A percentile compares a stretch with the other conserved stretches of the same genome.
phyloP scores from a whole-genome alignment of 1,140 invertebrate genomes.

The Teleogryllus occipitalis region DNA sequence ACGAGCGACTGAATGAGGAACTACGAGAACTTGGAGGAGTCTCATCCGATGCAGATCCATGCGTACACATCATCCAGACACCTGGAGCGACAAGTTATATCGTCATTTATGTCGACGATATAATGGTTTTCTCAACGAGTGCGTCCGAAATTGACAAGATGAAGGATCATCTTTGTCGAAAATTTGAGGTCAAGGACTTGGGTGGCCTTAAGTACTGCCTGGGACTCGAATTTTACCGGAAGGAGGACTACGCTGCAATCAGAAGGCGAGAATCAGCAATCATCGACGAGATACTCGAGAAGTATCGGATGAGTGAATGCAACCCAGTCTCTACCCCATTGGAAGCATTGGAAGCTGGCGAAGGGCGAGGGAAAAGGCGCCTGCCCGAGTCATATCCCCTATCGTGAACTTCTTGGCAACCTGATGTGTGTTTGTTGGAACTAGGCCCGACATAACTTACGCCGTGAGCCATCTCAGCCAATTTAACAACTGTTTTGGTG shows the following conservation, averaged over 20 bases:
- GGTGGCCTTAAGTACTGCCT: too few species aligned
- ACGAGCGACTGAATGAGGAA: background rate
- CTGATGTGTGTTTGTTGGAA: slow-evolving; percentile 32
- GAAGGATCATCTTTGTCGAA: background rate
- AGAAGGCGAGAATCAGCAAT: slow-evolving; percentile 21
- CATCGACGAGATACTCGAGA: slow-evolving; percentile 17
- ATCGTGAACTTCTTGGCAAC: slow-evolving; percentile 30
- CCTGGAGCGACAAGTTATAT: background rate
- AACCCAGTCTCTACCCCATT: slow-evolving; percentile 25
- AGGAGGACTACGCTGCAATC: background rate
- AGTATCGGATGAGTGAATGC: slow-evolving; percentile 26
- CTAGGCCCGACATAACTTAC: slow-evolving; percentile 33
- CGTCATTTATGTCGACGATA: background rate
- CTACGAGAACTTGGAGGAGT: background rate
- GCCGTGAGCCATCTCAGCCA: slow-evolving; percentile 29
- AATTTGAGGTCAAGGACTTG: background rate
- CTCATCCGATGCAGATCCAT: too few species aligned
- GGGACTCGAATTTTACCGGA: background rate
- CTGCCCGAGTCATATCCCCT: slow-evolving; percentile 22
- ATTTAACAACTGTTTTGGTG: slow-evolving; percentile 26
- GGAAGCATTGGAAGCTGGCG: slow-evolving; percentile 22
- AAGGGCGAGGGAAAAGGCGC: background rate
- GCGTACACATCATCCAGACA: too few species aligned
- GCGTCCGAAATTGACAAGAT: background rate
- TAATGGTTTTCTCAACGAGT: background rate